phyloP scores from a whole-genome alignment of 2,797 vertebrate genomes.

The Xenops minutus region DNA sequence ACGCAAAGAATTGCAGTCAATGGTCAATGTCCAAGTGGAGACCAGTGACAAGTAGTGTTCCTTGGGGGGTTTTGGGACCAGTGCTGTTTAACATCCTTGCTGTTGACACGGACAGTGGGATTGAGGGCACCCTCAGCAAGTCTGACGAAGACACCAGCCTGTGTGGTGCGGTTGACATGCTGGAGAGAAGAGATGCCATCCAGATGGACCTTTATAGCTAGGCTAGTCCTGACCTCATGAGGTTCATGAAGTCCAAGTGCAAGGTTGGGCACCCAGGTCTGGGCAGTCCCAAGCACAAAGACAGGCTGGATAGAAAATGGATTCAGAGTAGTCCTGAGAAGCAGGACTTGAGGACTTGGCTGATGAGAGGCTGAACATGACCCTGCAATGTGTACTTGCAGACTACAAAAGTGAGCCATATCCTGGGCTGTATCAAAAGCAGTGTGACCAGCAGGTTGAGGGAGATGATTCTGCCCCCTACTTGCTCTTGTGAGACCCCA shows the following conservation, averaged over 20 bases:
- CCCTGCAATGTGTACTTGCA: neutral
- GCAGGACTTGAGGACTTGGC: neutral
- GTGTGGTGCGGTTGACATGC: neutral
- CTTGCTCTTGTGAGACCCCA: neutral
- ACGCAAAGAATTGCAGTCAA: neutral
- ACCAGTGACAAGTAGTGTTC: neutral
- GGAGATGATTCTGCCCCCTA: neutral
- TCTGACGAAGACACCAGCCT: neutral
- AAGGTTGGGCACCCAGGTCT: neutral
- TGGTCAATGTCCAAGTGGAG: neutral
- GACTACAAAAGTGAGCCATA: neutral
- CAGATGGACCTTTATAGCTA: neutral
- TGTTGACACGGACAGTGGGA: accelerated
- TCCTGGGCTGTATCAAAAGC: neutral
- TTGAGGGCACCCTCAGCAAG: neutral
- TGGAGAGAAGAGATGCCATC: neutral
- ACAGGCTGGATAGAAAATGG: neutral
- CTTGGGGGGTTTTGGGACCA: neutral
- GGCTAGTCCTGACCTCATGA: neutral
- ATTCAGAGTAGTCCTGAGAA: neutral
- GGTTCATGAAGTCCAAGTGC: neutral
- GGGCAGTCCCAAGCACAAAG: neutral
- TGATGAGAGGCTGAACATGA: neutral
- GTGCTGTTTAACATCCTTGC: neutral
- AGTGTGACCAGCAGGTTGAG: neutral